These are phyloP conservation scores for Julus scanicus DNA, from an alignment of 2,888 invertebrate species.

Conservation along the genomic window DNA sequence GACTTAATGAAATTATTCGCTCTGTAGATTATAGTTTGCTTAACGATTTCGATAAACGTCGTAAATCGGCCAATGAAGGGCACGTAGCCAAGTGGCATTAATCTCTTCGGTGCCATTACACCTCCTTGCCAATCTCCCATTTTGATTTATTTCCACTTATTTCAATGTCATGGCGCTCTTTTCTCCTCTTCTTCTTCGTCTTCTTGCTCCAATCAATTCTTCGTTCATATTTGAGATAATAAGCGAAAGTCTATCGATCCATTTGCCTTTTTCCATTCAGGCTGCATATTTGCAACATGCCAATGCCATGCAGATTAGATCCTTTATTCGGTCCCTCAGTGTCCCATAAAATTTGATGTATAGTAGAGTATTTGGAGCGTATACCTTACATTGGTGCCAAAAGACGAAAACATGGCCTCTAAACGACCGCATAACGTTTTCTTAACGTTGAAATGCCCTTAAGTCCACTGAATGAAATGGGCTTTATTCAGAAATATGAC, in stretches of 20 bases:
- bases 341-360: not conserved
- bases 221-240: slow-evolving; percentile 16
- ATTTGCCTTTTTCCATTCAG: not conserved
- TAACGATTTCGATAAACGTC: not conserved
- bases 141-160: slow-evolving; percentile 27
- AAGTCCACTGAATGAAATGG: no score
- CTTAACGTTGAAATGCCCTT: not conserved
- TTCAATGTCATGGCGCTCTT: not conserved
- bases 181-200: not conserved
- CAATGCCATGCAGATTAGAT: slow-evolving; percentile 4
- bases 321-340: slow-evolving; percentile 11
- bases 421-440: not conserved
- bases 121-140: slow-evolving; percentile 11
- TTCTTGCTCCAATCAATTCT: not conserved
- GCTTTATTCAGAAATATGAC: no score
- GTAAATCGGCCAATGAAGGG: not conserved
- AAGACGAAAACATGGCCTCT: not conserved
- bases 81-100: slow-evolving; percentile 8
- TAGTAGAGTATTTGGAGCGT: not conserved
- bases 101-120: slow-evolving; percentile 33
- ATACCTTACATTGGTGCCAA: not conserved
- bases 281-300: not conserved
- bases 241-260: slow-evolving; percentile 14
- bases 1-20: not conserved
- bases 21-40: not conserved